phyloP scores from a whole-genome alignment of 2,888 invertebrate genomes.

The Antheraea assamensis region DNA sequence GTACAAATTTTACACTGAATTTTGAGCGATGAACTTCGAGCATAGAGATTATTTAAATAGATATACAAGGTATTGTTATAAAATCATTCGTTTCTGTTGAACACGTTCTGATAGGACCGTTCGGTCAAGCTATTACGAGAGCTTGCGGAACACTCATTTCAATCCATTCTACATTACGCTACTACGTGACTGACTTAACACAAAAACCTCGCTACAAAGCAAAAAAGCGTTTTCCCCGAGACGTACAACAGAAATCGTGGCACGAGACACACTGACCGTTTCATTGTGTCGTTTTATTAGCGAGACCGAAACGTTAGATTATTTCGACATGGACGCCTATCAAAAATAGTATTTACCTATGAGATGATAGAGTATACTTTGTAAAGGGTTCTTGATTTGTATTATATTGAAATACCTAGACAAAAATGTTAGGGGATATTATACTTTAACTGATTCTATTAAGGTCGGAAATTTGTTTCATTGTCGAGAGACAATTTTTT shows the following conservation, averaged over 20 bases:
- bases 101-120: constrained; percentile 4
- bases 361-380: constrained; percentile 33
- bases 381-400: background rate
- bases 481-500: constrained; percentile 30
- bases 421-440: background rate
- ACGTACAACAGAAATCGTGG: constrained; percentile 65
- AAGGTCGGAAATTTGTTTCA: constrained; percentile 32
- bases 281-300: constrained; percentile 69
- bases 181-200: constrained; percentile 53
- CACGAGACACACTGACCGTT: constrained; percentile 76
- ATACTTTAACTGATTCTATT: constrained; percentile 5
- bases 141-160: constrained; percentile 27
- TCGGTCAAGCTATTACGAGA: constrained; percentile 7
- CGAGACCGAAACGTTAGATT: constrained; percentile 51
- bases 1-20: background rate
- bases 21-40: background rate
- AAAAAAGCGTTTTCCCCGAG: constrained; percentile 53
- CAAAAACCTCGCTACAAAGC: constrained; percentile 36
- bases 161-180: constrained; percentile 41
- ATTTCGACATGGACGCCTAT: constrained; percentile 45
- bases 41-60: background rate
- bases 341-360: constrained; percentile 46
- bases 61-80: background rate
- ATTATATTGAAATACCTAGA: background rate
- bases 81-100: background rate